These are phyloP conservation scores for Pseudochromis fuscus DNA, from an alignment of 2,797 vertebrate genomes.

Conservation along the genomic window DNA sequence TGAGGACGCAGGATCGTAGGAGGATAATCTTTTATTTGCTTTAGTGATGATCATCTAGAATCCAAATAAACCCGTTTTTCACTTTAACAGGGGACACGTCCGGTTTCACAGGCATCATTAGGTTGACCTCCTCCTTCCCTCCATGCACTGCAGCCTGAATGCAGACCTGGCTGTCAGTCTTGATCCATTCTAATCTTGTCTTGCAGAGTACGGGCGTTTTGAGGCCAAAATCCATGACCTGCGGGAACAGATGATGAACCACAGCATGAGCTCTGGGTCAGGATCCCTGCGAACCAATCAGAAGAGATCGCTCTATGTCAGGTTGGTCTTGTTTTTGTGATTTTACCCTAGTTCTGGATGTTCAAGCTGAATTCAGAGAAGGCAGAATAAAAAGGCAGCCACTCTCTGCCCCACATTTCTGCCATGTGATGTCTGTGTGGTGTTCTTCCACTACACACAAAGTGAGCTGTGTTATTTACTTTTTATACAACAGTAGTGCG, in stretches of 20 bases:
- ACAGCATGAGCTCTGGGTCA: slow-evolving; percentile 99
- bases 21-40: neutral
- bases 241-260: slow-evolving; percentile 99
- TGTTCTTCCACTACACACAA: too few relatives aligned
- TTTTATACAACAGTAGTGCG: neutral
- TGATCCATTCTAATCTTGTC: slow-evolving; percentile 43
- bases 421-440: neutral
- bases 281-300: slow-evolving; percentile 97
- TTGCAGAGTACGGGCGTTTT: slow-evolving; percentile 95
- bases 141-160: slow-evolving; percentile 9
- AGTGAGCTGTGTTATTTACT: neutral
- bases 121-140: slow-evolving; percentile 14
- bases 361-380: neutral
- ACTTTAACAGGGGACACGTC: neutral
- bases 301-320: slow-evolving; percentile 97
- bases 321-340: slow-evolving; percentile 84
- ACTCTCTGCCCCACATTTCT: neutral
- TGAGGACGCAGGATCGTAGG: too few relatives aligned
- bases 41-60: neutral
- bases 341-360: slow-evolving; percentile 17
- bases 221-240: slow-evolving; percentile 99
- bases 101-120: slow-evolving; percentile 11
- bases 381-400: neutral
- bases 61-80: neutral
- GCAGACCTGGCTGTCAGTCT: slow-evolving; percentile 22